Conservation (phyloP, 2,113 vertebrate genomes). For the Bothrops jararaca region DNA sequence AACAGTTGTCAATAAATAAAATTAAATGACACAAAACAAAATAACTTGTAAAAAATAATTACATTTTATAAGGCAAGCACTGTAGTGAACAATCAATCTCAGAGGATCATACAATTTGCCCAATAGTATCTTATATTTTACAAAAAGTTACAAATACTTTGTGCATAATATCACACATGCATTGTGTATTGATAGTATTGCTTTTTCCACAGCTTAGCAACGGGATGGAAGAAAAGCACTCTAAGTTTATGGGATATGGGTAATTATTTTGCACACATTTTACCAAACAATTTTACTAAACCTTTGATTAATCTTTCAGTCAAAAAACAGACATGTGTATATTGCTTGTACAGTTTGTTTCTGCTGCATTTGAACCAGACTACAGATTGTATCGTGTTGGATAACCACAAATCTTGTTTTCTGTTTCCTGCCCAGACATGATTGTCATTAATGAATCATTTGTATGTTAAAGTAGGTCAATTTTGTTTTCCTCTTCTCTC, state of each 20-base stretch:
- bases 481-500: conserved; percentile 22
- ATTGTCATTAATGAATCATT: conserved; percentile 16
- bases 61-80: neutral
- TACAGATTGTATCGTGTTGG: conserved; percentile 8
- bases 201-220: neutral
- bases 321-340: neutral
- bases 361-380: neutral
- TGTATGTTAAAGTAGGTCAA: conserved; percentile 30
- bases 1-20: neutral
- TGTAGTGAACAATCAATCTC: neutral
- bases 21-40: neutral
- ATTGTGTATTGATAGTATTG: neutral
- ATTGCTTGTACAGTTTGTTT: neutral
- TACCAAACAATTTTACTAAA: neutral
- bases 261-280: neutral
- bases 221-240: neutral
- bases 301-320: neutral
- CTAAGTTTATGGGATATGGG: neutral
- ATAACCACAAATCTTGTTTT: conserved; percentile 22
- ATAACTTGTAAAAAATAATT: neutral
- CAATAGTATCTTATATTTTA: neutral
- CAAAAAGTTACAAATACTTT: conserved; percentile 4
- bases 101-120: neutral
- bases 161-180: conserved; percentile 5
- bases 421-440: neutral